Evolutionary conservation across 2,797 vertebrate species (phyloP).

Genomic region (Sardinella longiceps): DNA sequence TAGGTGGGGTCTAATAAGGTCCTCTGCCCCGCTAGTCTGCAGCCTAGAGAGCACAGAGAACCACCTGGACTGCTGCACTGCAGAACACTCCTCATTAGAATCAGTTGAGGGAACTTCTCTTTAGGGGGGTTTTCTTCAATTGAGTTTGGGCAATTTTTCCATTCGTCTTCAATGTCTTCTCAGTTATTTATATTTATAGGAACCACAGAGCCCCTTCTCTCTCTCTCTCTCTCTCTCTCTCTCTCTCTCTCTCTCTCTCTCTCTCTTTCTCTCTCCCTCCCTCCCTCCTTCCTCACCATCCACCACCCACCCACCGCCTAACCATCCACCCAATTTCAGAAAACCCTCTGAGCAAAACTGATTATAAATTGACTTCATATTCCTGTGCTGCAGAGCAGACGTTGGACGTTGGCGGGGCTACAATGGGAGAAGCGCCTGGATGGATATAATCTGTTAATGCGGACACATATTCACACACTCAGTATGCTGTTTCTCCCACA

Average conservation of each 20-base stretch:
- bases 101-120: constrained; percentile 50
- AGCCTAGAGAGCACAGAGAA: not conserved
- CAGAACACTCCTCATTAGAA: constrained; percentile 64
- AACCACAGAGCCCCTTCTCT: constrained; percentile 41
- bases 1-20: not conserved
- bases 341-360: constrained; percentile 56
- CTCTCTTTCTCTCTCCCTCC: not conserved
- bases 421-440: not conserved
- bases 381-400: constrained; percentile 8
- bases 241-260: not conserved
- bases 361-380: constrained; percentile 63
- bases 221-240: not conserved
- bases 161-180: not conserved
- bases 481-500: not conserved
- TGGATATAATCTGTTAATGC: not conserved
- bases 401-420: not conserved
- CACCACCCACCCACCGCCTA: not conserved
- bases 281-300: not conserved
- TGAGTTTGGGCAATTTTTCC: constrained; percentile 49
- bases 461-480: not conserved
- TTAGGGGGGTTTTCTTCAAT: constrained; percentile 53
- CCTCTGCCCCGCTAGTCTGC: no score
- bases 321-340: constrained; percentile 32
- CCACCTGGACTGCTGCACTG: not conserved
- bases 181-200: constrained; percentile 45